Evolutionary conservation across 2,797 vertebrate genomes (phyloP), one percentile per base, ranked within the genome.

Genomic region (Heteromormyrus szaboi): DNA sequence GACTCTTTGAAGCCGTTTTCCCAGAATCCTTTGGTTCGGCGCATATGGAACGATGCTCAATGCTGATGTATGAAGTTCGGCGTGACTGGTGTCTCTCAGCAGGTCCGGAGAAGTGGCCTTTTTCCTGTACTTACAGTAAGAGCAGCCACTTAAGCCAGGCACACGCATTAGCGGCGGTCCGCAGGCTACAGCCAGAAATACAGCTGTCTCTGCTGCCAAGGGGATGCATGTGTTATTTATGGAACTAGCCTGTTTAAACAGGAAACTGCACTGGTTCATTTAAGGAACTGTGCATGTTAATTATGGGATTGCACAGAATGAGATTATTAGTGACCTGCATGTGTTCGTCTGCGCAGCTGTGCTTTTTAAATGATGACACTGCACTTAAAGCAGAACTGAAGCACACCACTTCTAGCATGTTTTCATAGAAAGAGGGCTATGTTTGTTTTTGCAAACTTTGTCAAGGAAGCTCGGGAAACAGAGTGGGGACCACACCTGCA

Each of bases 401-500:
- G 7, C 0, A 3, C 41, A 81, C 76, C 76, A 12, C 17, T 83
- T 8, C n/a, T 72, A 17, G 29, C 4, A 14, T 41, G 14, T 72
- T 72, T 72, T 72, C 33, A 72, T 37, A 37, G 50, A 25, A 19
- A 17, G 25, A 86, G 14, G 22, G 41, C 46, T 4, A 8, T 50
- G 41, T 83, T 50, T 53, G 25, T 56, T 86, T 86, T 44, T 51
- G 59, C 48, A 4, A 54, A 88, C 50, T 83, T 83, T 54, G 84
- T 54, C 84, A 86, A 86, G 29, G 51, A 83, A 19, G 25, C 4
- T 37, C 9, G 17, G 33, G 84, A 53, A 93, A n/a, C 12, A 53
- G 89, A 90, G 79, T 53, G 84, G 91, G 88, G 91, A 91, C 93
- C 90, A 92, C 94, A 94, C 91, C 93, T 94, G 93, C 91, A 81